Base-by-base conservation (phyloP, 2,888 invertebrate genomes). In the Ferdinandea cuprea region DNA sequence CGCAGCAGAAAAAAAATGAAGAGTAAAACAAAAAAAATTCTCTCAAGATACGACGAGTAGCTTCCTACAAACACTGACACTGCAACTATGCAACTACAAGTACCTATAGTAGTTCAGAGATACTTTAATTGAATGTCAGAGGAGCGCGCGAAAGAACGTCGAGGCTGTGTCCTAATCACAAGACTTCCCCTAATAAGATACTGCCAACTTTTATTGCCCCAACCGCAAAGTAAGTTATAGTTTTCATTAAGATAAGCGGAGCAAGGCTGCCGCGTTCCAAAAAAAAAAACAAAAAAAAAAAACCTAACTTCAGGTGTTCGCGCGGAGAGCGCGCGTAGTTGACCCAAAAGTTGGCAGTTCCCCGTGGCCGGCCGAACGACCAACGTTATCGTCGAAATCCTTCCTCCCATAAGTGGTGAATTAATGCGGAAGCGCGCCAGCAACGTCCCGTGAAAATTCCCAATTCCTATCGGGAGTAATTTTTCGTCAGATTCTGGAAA, bases 141-240 rank as follows among this genome's bases (percentile, higher is more conserved):
- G 50, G 15, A 65, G 48, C 17, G 52, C 17, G 52, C 63, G 8
- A 19, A 6, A 30, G 42, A 58, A 17, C 30, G 50, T 3, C 19
- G 3, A 9, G 11, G 44, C 19, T 59, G 54, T 25, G 52, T 68
- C 63, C 68, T 83, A 83, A 83, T 83, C 83, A 77, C 78, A 68
- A 78, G 78, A 72, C 78, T 81, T 83, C 78, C 78, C 72, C 83
- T 83, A 83, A 83, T 83, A 83, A 83, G 83, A 83, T 83, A 83
- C 78, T 83, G 77, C 78, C 83, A 83, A 66, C 71, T 72, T 83
- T 83, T 83, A 83, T 78, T 83, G 77, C 83, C 72, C 11, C 50
- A 56, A 52, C 83, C 66, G 28, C 78, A 78, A 61, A 83, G 83
- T 83, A 78, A 83, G 83, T 83, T 83, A 83, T 78, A 78, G 83